These are phyloP conservation scores for Onthophagus sagittarius DNA, from an alignment of 2,888 invertebrate genomes.

Conservation along the genomic window DNA sequence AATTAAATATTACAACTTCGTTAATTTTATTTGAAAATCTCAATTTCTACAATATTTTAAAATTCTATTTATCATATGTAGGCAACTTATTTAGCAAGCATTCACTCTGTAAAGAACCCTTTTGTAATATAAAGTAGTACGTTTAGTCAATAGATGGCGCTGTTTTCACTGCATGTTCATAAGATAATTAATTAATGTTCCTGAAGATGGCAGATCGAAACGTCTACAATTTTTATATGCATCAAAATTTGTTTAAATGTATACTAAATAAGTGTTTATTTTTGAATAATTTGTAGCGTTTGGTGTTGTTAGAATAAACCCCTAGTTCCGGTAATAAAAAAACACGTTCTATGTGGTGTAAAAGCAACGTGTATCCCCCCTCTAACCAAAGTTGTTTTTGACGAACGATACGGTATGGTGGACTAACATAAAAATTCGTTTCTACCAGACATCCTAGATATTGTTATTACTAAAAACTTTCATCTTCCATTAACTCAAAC, in stretches of 20 bases:
- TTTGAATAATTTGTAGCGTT: background rate
- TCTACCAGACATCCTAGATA: too few relatives aligned
- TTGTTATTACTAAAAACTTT: too few relatives aligned
- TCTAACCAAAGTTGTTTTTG: conserved; percentile 25
- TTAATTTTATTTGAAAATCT: too few relatives aligned
- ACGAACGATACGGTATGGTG: conserved; percentile 24
- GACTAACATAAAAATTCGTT: conserved; percentile 20
- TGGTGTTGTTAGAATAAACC: background rate
- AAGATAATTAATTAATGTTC: background rate
- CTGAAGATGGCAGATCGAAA: background rate
- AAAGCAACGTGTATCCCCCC: conserved; percentile 16
- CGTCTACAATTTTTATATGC: conserved; percentile 1
- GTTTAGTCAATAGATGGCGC: background rate
- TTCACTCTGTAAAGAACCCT: too few relatives aligned
- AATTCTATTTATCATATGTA: too few relatives aligned
- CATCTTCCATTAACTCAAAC: too few relatives aligned
- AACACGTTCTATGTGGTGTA: background rate
- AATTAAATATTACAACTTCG: too few relatives aligned
- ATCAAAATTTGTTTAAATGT: conserved; percentile 10
- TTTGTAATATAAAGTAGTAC: too few relatives aligned
- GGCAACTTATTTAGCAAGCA: too few relatives aligned
- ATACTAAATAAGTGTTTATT: background rate
- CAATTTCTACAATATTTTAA: too few relatives aligned
- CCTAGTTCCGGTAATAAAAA: background rate
- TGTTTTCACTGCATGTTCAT: too few relatives aligned